Conservation (phyloP, 2,888 invertebrate genomes). For the Muschampia plurimacula region DNA sequence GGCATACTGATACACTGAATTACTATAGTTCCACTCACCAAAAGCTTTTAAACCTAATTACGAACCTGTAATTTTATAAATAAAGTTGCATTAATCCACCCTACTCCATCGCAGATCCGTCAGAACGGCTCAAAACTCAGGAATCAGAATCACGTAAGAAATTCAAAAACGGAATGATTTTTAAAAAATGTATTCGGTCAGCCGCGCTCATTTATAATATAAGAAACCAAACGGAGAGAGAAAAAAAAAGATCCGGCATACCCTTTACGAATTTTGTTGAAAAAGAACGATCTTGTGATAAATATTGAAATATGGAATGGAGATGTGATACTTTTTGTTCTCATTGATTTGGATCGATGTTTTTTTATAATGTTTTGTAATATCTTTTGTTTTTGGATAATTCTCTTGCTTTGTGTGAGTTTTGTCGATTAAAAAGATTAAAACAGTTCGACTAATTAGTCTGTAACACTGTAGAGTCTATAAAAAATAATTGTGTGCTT, state of each 20-base stretch:
- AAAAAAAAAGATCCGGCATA: conserved; percentile 53
- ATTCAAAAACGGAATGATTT: conserved; percentile 71
- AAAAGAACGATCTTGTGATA: conserved; percentile 82
- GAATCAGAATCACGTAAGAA: conserved; percentile 49
- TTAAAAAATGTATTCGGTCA: conserved; percentile 64
- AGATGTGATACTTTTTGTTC: conserved; percentile 74
- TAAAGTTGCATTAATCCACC: conserved; percentile 17
- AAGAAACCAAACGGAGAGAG: conserved; percentile 59
- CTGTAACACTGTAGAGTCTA: too few relatives aligned
- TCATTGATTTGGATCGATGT: conserved; percentile 42
- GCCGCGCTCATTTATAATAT: conserved; percentile 78
- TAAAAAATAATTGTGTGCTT: too few relatives aligned
- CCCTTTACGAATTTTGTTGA: conserved; percentile 79
- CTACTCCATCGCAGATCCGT: conserved; percentile 15
- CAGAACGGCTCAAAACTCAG: conserved; percentile 27
- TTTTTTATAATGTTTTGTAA: conserved; percentile 33
- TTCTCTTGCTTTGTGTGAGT: too few relatives aligned
- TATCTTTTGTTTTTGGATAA: background rate
- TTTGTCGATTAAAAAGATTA: too few relatives aligned
- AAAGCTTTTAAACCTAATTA: too few relatives aligned
- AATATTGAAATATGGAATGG: conserved; percentile 84
- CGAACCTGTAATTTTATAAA: background rate
- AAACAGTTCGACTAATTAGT: too few relatives aligned
- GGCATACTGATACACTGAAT: too few relatives aligned
- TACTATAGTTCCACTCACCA: too few relatives aligned